phyloP scores from a whole-genome alignment of 2,113 vertebrate species.

The Rhinolophus sinicus region DNA sequence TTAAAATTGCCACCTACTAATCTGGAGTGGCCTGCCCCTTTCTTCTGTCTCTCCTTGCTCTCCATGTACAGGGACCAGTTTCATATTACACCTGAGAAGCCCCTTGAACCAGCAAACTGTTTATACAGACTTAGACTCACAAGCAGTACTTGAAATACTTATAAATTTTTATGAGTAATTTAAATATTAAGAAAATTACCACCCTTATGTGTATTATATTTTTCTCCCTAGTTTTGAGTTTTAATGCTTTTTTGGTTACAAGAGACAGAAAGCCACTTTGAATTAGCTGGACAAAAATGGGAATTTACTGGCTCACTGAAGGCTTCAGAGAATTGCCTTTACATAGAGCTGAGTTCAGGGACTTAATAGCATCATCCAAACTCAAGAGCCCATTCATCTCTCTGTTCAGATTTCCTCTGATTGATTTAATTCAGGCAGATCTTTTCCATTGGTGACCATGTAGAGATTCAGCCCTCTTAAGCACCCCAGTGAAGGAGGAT shows the following conservation, averaged over 20 bases:
- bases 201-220: neutral
- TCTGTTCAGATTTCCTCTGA: neutral
- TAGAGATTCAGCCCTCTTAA: neutral
- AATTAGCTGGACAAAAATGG: constrained; percentile 3
- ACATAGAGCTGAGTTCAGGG: neutral
- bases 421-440: neutral
- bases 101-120: neutral
- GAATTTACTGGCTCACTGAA: neutral
- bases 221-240: neutral
- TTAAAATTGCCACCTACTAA: neutral
- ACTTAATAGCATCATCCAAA: neutral
- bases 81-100: neutral
- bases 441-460: neutral
- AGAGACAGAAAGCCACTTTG: neutral
- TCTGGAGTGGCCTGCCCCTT: neutral
- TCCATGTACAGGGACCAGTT: neutral
- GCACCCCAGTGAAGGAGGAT: neutral
- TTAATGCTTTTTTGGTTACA: neutral
- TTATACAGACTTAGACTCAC: neutral
- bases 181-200: neutral
- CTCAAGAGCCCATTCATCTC: neutral
- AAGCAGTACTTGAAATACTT: neutral
- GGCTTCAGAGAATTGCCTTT: neutral
- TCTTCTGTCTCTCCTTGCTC: neutral
- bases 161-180: neutral